Conservation (phyloP, 2,888 invertebrate species). For the Cataglyphis livida region DNA sequence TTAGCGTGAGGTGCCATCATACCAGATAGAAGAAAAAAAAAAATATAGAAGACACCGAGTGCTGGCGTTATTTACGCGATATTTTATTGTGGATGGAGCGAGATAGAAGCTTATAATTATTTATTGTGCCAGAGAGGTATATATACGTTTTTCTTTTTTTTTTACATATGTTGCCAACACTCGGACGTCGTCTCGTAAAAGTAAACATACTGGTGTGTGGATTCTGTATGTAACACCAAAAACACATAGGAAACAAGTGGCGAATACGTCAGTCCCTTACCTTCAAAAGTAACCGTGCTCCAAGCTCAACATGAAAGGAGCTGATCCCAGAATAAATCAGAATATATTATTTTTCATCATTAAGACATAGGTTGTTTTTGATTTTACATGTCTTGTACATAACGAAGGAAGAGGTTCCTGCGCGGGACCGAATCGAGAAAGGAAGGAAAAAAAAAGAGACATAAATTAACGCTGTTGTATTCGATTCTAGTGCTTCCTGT, state of each 20-base stretch:
- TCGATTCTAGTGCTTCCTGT: slow-evolving; percentile 12
- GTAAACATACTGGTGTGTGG: slow-evolving; percentile 83
- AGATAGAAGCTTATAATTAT: slow-evolving; percentile 9
- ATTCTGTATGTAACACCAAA: slow-evolving; percentile 85
- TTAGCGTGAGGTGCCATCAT: slow-evolving; percentile 86
- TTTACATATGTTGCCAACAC: slow-evolving; percentile 76
- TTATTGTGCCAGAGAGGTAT: slow-evolving; percentile 27
- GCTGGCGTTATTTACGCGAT: slow-evolving; percentile 75
- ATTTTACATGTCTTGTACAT: slow-evolving; percentile 76
- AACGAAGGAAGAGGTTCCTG: slow-evolving; percentile 59
- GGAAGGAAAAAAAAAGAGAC: slow-evolving; percentile 53
- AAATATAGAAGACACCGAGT: slow-evolving; percentile 78
- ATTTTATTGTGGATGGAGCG: slow-evolving; percentile 22
- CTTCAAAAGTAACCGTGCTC: slow-evolving; percentile 86
- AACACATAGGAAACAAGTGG: slow-evolving; percentile 85
- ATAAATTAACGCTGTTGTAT: slow-evolving; percentile 41
- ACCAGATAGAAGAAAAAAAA: slow-evolving; percentile 85
- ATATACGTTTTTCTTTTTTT: background rate
- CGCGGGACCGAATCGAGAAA: slow-evolving; percentile 64
- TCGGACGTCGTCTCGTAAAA: slow-evolving; percentile 81
- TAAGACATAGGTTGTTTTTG: slow-evolving; percentile 78
- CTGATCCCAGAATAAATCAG: slow-evolving; percentile 86
- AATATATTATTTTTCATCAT: slow-evolving; percentile 85
- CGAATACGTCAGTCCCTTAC: slow-evolving; percentile 86
- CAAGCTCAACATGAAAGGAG: slow-evolving; percentile 86